Evolutionary conservation across 1,140 invertebrate species (phyloP).

Genomic region (Drosophila triauraria): DNA sequence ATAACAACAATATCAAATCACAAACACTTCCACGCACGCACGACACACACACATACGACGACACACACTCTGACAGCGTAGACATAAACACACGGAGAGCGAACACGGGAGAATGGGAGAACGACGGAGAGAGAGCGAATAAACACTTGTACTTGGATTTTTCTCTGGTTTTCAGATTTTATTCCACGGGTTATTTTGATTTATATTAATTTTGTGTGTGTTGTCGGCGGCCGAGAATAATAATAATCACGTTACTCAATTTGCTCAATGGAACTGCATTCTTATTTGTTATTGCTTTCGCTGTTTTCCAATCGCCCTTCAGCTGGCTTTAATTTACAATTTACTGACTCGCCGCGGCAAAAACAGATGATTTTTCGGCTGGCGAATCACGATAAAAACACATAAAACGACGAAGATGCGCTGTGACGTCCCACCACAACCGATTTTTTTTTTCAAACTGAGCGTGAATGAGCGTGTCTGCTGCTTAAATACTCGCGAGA

Average conservation of each 20-base stretch:
- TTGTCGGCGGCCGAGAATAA: slow-evolving; percentile 15
- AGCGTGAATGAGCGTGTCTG: not conserved
- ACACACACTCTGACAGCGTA: slow-evolving; percentile 35
- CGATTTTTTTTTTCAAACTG: not conserved
- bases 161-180: slow-evolving; percentile 29
- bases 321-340: slow-evolving; percentile 6
- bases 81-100: slow-evolving; percentile 44
- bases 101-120: slow-evolving; percentile 18
- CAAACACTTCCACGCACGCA: slow-evolving; percentile 55
- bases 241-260: slow-evolving; percentile 6
- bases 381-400: slow-evolving; percentile 37
- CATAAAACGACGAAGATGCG: slow-evolving; percentile 21
- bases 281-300: slow-evolving; percentile 11
- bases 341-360: slow-evolving; percentile 3
- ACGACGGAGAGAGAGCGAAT: slow-evolving; percentile 14
- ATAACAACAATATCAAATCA: slow-evolving; percentile 69
- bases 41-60: slow-evolving; percentile 12
- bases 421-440: slow-evolving; percentile 1
- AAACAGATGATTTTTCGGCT: slow-evolving; percentile 35
- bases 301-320: slow-evolving; percentile 2
- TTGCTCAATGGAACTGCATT: slow-evolving; percentile 2
- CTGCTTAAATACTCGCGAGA: too few species aligned
- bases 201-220: slow-evolving; percentile 20
- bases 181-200: slow-evolving; percentile 25
- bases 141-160: slow-evolving; percentile 35